Conservation (phyloP, 2,888 invertebrate species). For the Drosophila fungiperda region DNA sequence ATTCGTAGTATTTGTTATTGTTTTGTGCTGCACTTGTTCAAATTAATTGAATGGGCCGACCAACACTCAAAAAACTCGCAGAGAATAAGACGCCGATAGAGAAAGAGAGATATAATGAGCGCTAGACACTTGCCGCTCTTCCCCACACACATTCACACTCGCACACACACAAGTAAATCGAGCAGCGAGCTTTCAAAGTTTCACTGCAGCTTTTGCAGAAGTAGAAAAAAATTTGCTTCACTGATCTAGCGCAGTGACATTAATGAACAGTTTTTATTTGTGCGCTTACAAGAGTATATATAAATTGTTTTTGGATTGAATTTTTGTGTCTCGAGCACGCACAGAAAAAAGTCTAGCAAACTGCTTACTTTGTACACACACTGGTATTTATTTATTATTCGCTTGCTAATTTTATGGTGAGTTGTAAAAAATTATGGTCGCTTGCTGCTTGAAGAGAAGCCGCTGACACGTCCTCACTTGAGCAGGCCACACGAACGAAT, state of each 20-base stretch:
- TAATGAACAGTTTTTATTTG: conserved; percentile 61
- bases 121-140: conserved; percentile 52
- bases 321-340: conserved; percentile 29
- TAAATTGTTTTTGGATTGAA: conserved; percentile 3
- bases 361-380: conserved; percentile 53
- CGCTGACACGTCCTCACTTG: conserved; percentile 72
- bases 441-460: conserved; percentile 13
- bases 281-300: conserved; percentile 25
- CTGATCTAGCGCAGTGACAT: conserved; percentile 60
- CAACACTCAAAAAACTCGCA: conserved; percentile 40
- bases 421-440: conserved; percentile 32
- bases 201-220: conserved; percentile 51
- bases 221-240: conserved; percentile 47
- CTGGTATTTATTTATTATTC: conserved; percentile 32
- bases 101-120: conserved; percentile 18
- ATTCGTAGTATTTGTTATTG: conserved; percentile 66
- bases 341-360: conserved; percentile 15
- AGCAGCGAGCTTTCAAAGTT: conserved; percentile 54
- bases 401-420: conserved; percentile 9
- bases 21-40: conserved; percentile 76
- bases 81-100: conserved; percentile 27
- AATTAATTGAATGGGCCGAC: conserved; percentile 69
- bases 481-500: conserved; percentile 60
- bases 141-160: conserved; percentile 15
- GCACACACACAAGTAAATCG: conserved; percentile 7